Evolutionary conservation across 2,113 vertebrate genomes (phyloP).

Genomic region (Alectura lathami): DNA sequence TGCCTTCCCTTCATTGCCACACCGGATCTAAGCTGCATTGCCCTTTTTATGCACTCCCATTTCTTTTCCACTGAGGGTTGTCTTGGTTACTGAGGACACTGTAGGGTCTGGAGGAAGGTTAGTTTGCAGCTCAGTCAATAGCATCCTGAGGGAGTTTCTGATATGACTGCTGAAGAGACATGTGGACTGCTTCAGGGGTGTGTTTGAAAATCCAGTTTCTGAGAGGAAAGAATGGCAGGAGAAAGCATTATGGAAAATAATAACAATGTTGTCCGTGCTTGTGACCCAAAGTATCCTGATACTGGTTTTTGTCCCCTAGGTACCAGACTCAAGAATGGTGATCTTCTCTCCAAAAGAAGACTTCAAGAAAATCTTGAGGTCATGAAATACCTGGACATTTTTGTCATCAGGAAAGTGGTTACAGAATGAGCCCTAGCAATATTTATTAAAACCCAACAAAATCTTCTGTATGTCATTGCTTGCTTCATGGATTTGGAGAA

Average conservation of each 20-base stretch:
- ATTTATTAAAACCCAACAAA: background rate
- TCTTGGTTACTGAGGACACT: background rate
- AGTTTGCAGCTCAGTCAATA: background rate
- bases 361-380: background rate
- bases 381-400: background rate
- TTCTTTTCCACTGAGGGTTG: background rate
- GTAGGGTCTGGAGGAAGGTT: background rate
- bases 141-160: background rate
- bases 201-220: background rate
- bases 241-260: background rate
- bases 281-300: background rate
- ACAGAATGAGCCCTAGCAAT: rapidly evolving
- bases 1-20: background rate
- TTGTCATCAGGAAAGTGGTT: background rate
- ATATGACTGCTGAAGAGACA: background rate
- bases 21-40: background rate
- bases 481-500: background rate
- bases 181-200: background rate
- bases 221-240: background rate
- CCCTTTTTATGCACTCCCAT: background rate
- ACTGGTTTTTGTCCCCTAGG: background rate
- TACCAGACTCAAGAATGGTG: background rate
- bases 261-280: background rate
- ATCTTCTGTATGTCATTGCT: background rate
- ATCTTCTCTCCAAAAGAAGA: background rate